phyloP scores from a whole-genome alignment of 2,113 vertebrate species.

The Vimba vimba region DNA sequence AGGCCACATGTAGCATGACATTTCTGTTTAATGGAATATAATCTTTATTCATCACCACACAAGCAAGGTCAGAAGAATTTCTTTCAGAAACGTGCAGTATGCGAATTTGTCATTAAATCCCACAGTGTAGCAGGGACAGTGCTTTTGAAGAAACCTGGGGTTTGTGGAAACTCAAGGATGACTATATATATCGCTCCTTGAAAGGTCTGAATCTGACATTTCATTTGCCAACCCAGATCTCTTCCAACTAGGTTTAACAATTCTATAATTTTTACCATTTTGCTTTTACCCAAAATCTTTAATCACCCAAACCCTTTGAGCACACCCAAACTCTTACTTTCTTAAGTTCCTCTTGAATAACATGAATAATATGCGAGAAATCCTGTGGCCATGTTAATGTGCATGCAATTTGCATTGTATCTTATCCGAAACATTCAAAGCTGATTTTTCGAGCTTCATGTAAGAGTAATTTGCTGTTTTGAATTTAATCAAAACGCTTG shows the following conservation, averaged over 20 bases:
- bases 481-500: not conserved
- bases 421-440: not conserved
- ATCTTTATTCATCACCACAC: not conserved
- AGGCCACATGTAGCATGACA: not conserved
- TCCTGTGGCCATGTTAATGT: not conserved
- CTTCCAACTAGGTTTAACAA: not conserved
- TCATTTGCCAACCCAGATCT: not conserved
- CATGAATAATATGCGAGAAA: not conserved
- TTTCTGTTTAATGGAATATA: not conserved
- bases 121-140: not conserved
- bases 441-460: not conserved
- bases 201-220: not conserved
- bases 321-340: not conserved
- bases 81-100: not conserved
- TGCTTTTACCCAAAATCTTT: not conserved
- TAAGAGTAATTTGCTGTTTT: not conserved
- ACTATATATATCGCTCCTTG: not conserved
- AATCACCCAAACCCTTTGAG: not conserved
- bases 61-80: not conserved
- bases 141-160: not conserved
- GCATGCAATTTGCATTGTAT: not conserved
- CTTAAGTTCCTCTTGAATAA: slow-evolving; percentile 3
- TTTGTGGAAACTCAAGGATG: not conserved
- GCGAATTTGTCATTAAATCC: not conserved
- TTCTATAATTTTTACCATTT: not conserved